phyloP scores from a whole-genome alignment of 2,113 vertebrate genomes.

The Gopherus flavomarginatus region DNA sequence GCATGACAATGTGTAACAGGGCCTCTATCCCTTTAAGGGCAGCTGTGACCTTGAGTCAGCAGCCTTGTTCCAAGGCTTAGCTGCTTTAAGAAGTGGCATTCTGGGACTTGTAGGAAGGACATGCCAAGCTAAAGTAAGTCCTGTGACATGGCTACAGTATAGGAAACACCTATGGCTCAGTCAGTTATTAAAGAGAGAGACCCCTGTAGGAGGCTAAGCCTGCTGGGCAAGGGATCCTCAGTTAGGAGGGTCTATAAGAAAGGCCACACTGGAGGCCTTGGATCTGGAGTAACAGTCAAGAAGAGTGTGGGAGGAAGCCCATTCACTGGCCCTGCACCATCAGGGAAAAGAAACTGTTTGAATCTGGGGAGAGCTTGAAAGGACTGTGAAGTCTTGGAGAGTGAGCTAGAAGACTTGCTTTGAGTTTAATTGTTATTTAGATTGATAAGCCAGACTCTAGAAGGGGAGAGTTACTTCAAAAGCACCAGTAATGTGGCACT shows the following conservation, averaged over 20 bases:
- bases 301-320: background rate
- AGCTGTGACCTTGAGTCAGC: background rate
- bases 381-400: background rate
- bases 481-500: background rate
- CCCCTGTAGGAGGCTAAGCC: no score
- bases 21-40: background rate
- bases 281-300: no score
- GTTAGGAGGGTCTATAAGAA: no score
- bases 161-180: no score
- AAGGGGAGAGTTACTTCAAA: background rate
- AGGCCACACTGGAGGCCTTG: no score
- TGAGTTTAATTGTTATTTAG: background rate
- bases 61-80: background rate
- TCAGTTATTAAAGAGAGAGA: no score
- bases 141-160: background rate
- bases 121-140: background rate
- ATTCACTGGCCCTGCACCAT: background rate
- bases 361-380: background rate
- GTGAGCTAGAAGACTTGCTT: background rate
- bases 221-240: no score
- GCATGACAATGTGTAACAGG: background rate
- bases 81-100: background rate
- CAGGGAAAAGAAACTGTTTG: background rate
- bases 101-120: background rate
- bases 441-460: background rate